Evolutionary conservation across 1,140 invertebrate genomes (phyloP), one percentile per base, ranked within the genome.

Genomic region (Trinorchestia longiramus): DNA sequence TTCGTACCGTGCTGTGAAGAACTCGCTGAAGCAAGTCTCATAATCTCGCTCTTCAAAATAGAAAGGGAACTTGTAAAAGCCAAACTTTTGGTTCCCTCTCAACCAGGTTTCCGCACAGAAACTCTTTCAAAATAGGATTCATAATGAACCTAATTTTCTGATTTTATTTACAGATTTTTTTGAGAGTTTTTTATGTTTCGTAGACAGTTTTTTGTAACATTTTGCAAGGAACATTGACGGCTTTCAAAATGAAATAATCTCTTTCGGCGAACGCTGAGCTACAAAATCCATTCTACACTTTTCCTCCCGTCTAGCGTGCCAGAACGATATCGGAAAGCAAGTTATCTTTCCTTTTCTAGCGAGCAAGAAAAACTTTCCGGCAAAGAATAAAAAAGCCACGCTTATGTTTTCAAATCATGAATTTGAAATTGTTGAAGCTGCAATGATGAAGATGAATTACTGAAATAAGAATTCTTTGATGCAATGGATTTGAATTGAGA

Each of bases 21-120:
- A 77, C 62, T 77, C 28, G 28, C 62, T 77, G 62, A 19, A 77
- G 62, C 62, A 36, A 77, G 62, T 77, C 62, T 77, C 62, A 77
- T 77, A 77, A 77, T 77, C 36, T 77, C 62, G 62, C 62, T 77
- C 62, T 77, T 77, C 62, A 77, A 77, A 77, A 77, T 77, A 77
- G 62, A 77, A 77, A 77, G 28, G 62, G 62, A 77, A 77, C 62
- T 77, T 77, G 28, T 77, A 77, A 77, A 77, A 77, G 62, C 62
- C 15, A 77, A 77, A 77, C 62, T 77, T 77, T 36, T 77, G 62
- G 15, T 36, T 77, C 36, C 62, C 11, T 77, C 15, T 19, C 62
- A 77, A 77, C 15, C 62, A 77, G 28, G 15, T 77, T 77, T 77
- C 28, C 62, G 62, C 62, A 3, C 62, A 77, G 62, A 77, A 77